These are phyloP conservation scores for Prunella strophiata DNA, from an alignment of 2,797 vertebrate species.

Conservation along the genomic window DNA sequence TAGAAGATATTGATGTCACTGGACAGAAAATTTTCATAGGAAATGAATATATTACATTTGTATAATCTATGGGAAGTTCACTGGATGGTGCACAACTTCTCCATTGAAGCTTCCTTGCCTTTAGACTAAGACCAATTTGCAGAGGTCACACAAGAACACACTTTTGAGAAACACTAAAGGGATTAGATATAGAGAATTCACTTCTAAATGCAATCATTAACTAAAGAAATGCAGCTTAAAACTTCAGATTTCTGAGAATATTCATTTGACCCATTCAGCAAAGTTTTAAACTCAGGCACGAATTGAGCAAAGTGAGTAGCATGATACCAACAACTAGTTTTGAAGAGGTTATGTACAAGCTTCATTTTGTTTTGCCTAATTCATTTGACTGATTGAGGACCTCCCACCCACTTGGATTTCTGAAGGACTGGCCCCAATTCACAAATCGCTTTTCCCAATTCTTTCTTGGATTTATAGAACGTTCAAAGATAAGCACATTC, in stretches of 20 bases:
- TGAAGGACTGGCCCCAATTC: neutral
- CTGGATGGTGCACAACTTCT: neutral
- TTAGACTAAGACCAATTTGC: neutral
- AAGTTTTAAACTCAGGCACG: neutral
- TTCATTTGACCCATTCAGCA: neutral
- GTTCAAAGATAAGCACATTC: conserved; percentile 11
- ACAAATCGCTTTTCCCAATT: conserved; percentile 23
- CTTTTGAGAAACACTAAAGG: neutral
- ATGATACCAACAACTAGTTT: neutral
- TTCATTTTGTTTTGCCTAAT: neutral
- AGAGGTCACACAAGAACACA: neutral
- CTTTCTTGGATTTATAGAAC: conserved; percentile 42
- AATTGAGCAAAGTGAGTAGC: neutral
- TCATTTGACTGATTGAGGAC: neutral
- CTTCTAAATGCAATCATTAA: neutral
- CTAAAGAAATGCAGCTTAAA: neutral
- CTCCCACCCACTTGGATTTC: neutral
- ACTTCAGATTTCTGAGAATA: neutral
- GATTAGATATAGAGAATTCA: neutral
- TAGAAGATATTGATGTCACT: neutral
- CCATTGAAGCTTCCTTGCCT: neutral
- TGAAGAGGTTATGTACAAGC: neutral
- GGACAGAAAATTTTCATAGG: neutral
- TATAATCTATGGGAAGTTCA: neutral
- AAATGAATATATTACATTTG: neutral